These are phyloP conservation scores for Gallinago media DNA, from an alignment of 2,113 vertebrate species.

Conservation along the genomic window DNA sequence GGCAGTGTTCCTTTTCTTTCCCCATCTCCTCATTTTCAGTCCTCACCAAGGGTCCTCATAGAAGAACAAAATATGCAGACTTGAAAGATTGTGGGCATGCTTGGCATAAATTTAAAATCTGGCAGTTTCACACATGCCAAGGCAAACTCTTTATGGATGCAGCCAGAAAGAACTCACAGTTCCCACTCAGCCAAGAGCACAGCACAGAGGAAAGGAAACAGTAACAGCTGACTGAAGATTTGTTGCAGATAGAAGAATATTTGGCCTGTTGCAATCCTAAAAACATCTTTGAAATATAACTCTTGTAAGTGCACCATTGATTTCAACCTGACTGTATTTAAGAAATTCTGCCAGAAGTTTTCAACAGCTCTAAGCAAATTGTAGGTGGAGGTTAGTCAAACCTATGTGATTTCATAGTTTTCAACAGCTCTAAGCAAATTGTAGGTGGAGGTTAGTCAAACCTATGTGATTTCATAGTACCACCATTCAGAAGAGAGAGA, in stretches of 20 bases:
- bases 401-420: neutral
- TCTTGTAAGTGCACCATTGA: neutral
- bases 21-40: neutral
- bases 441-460: neutral
- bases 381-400: neutral
- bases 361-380: neutral
- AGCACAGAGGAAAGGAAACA: neutral
- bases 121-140: neutral
- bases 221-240: neutral
- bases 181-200: fast-evolving
- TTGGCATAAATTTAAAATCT: neutral
- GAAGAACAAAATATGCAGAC: neutral
- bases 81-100: neutral
- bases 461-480: neutral
- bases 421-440: neutral
- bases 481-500: neutral
- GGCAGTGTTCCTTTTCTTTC: neutral
- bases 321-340: neutral
- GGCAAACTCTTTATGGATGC: neutral
- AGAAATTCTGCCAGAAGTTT: neutral
- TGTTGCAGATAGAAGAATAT: neutral
- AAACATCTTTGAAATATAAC: neutral
- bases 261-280: neutral
- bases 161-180: neutral
- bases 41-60: neutral